Evolutionary conservation across 2,888 invertebrate genomes (phyloP), one percentile per base, ranked within the genome.

Genomic region (Drosophila subquinaria): DNA sequence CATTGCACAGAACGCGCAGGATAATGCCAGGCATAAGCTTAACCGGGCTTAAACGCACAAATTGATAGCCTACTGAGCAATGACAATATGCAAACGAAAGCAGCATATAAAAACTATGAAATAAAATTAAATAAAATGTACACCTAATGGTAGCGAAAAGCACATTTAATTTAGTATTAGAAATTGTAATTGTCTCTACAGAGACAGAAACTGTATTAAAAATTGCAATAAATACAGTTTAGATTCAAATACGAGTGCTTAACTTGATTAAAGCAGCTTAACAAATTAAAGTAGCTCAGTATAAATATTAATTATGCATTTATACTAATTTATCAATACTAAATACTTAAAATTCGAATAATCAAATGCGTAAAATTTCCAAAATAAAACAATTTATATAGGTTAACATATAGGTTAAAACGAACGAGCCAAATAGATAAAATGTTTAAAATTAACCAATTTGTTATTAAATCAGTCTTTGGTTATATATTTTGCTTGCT

Each of bases 1-100:
- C 73, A 67, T 51, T 50, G 55, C 66, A 56, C 52, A 69, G 64
- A 36, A 61, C 50, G 40, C 35, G 8, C 43, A 66, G 65, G 59
- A 60, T 69, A 79, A 79, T 63, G 75, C 48, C 57, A 15, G 53
- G 30, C 51, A 59, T 67, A 75, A 79, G 64, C 75, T 52, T 51
- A 50, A 4, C 5, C 33, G 30, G 60, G 76, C 65, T 76, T 76
- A 79, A 3, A 23, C 23, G 6, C 59, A 57, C 70, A 69, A 82
- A 88, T 85, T 82, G 76, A 88, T 88, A 68, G 72, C 69, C 72
- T 48, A 36, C 73, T 15, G 6, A n/a, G 48, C 17, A 76, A 79
- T 76, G 53, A 57, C 51, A 51, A 6, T 23, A 55, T 76, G 69
- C 69, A 73, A 72, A 35, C 66, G 76, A 68, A 64, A 59, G 66